Conservation (phyloP, 2,113 vertebrate genomes). For the Podarcis raffonei region DNA sequence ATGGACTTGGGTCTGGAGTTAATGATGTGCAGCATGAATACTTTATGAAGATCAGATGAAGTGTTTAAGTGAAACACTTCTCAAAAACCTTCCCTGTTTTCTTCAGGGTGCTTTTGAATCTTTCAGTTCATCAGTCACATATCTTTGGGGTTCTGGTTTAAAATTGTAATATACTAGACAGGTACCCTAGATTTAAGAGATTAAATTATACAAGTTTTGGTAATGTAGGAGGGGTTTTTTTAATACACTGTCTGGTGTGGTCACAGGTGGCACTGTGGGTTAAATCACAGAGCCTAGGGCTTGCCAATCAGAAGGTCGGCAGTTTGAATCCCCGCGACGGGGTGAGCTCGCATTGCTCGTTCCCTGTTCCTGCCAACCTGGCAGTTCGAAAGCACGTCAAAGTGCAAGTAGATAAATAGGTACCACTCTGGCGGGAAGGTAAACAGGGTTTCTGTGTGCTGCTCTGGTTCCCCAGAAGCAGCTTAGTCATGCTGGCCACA, state of each 20-base stretch:
- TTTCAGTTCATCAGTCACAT: neutral
- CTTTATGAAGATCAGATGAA: neutral
- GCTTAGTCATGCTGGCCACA: no score
- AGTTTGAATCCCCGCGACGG: no score
- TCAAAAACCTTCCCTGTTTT: neutral
- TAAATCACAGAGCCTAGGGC: no score
- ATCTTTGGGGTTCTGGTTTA: no score
- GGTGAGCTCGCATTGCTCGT: no score
- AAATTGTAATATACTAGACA: neutral
- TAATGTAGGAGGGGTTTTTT: neutral
- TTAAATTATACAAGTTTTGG: neutral
- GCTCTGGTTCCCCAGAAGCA: no score
- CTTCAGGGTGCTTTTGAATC: neutral
- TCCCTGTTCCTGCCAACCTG: no score
- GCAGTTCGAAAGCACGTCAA: no score
- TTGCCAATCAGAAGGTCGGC: no score
- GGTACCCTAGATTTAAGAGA: neutral
- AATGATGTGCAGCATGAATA: slow-evolving; percentile 9
- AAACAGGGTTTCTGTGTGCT: no score
- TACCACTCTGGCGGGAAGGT: accelerated
- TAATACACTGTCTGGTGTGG: neutral
- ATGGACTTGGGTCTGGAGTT: neutral
- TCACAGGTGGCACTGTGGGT: no score
- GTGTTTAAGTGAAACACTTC: slow-evolving; percentile 3
- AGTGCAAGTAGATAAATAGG: no score